Percentiles rank a stretch among this genome's conserved stretches.
Evolutionary conservation across 2,113 vertebrate genomes (phyloP).

Genomic region (Xenopus borealis): DNA sequence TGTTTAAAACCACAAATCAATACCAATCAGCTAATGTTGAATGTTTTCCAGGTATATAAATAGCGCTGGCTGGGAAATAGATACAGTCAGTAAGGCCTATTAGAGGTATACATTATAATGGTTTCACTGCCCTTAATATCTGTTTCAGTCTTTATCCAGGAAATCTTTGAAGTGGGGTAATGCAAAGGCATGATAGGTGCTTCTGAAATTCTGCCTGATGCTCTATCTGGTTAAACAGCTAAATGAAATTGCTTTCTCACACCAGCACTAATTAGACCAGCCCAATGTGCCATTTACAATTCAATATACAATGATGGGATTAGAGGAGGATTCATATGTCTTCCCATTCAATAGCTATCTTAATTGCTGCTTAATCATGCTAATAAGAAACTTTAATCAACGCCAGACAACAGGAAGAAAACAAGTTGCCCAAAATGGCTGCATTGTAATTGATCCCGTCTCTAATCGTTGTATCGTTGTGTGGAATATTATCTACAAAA

Average conservation of each 20-base stretch:
- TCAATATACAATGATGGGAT: not conserved
- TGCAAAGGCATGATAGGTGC: not conserved
- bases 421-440: too few species aligned
- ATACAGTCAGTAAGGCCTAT: not conserved
- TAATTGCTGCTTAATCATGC: not conserved
- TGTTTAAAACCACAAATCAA: not conserved
- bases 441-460: too few species aligned
- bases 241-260: not conserved
- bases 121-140: not conserved
- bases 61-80: not conserved
- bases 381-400: too few species aligned
- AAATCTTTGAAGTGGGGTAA: not conserved
- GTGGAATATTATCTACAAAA: too few species aligned
- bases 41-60: conserved; percentile 1
- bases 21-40: not conserved
- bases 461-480: too few species aligned
- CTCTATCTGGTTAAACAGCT: not conserved
- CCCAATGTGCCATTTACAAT: not conserved
- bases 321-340: not conserved
- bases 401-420: too few species aligned
- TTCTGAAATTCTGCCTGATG: not conserved
- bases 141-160: not conserved
- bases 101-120: not conserved
- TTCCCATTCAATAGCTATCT: not conserved
- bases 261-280: not conserved